Evolutionary conservation across 2,888 invertebrate genomes (phyloP).

Genomic region (Alviniconcha strummeri): DNA sequence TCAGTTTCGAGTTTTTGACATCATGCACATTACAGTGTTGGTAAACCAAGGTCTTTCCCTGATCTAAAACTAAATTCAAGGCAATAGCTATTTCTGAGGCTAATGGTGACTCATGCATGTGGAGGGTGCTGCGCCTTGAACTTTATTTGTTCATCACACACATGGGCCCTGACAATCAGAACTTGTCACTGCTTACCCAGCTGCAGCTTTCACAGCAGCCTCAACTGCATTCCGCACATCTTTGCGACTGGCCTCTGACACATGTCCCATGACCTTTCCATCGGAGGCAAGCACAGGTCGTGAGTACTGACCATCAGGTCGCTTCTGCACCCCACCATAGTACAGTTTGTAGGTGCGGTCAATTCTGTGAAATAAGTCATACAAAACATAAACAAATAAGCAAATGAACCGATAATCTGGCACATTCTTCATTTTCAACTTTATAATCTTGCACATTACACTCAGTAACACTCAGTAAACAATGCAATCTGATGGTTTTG

Average conservation of each 20-base stretch:
- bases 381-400: background rate
- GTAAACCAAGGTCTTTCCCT: too few species aligned
- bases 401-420: too few species aligned
- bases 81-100: too few species aligned
- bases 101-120: too few species aligned
- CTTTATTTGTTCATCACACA: too few species aligned
- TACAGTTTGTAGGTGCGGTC: conserved; percentile 75
- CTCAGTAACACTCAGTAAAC: background rate
- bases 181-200: conserved; percentile 63
- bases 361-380: conserved; percentile 53
- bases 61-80: too few species aligned
- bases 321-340: conserved; percentile 75
- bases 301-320: conserved; percentile 74
- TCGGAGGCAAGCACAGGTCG: conserved; percentile 64
- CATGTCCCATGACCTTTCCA: conserved; percentile 69
- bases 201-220: conserved; percentile 75
- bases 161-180: too few species aligned
- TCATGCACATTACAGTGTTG: too few species aligned
- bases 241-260: conserved; percentile 73
- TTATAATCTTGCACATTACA: background rate
- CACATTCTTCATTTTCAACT: background rate
- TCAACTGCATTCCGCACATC: conserved; percentile 76
- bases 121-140: too few species aligned
- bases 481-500: too few species aligned
- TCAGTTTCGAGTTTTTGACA: too few species aligned